phyloP scores from a whole-genome alignment of 2,113 vertebrate genomes.

The Pseudorhombus dupliciocellatus region DNA sequence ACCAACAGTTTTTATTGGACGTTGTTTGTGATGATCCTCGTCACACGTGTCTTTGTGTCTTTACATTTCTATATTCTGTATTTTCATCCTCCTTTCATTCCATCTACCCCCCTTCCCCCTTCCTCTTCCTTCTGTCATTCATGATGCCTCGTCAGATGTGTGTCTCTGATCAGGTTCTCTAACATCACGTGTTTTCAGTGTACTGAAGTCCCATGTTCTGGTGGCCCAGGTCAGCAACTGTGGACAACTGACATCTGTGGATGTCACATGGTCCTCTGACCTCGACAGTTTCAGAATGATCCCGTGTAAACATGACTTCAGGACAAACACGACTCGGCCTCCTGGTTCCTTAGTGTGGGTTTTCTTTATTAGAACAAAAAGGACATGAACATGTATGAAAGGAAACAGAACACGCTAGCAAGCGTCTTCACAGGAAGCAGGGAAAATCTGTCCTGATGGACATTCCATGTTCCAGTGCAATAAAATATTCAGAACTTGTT shows the following conservation, averaged over 20 bases:
- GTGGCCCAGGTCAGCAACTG: no score
- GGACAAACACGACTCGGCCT: not conserved
- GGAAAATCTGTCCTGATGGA: slow-evolving; percentile 58
- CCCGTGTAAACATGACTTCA: not conserved
- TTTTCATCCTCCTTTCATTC: not conserved
- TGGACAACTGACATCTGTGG: no score
- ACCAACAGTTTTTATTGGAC: no score
- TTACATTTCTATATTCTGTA: no score
- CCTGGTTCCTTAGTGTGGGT: slow-evolving; percentile 56
- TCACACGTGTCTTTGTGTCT: no score
- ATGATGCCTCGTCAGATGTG: slow-evolving; percentile 58
- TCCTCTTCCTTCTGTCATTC: slow-evolving; percentile 19
- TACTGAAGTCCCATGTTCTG: no score
- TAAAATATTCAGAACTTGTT: slow-evolving; percentile 49
- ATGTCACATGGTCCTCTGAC: no score
- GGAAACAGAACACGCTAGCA: slow-evolving; percentile 64
- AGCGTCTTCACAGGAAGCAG: slow-evolving; percentile 18
- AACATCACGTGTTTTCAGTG: no score
- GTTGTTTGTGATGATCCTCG: no score
- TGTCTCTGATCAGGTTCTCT: no score
- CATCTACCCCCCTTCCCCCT: not conserved
- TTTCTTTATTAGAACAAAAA: slow-evolving; percentile 77
- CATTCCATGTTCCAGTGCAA: slow-evolving; percentile 72
- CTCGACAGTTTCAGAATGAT: no score
- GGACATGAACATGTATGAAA: slow-evolving; percentile 75